These are phyloP conservation scores for Tupaia chinensis DNA, from an alignment of 2,113 vertebrate species.

Conservation along the genomic window DNA sequence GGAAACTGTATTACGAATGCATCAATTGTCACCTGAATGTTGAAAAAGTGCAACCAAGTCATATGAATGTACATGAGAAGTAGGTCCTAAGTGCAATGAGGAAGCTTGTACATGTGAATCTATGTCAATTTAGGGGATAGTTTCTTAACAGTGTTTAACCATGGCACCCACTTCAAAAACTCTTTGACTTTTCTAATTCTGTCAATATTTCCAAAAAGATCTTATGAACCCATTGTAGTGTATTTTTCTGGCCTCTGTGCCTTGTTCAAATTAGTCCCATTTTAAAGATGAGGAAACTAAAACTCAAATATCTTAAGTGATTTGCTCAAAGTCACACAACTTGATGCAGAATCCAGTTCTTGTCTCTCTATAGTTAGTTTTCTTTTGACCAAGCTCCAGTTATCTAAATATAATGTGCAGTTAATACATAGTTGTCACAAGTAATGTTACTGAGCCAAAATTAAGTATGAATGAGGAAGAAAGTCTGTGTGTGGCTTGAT, in stretches of 20 bases:
- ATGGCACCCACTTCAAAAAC: neutral
- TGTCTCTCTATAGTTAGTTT: neutral
- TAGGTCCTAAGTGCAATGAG: neutral
- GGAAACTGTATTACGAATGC: neutral
- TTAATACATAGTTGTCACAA: neutral
- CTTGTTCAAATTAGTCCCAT: neutral
- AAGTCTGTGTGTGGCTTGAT: neutral
- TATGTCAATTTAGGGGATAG: neutral
- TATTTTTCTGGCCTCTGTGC: neutral
- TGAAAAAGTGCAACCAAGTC: neutral
- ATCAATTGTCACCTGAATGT: neutral
- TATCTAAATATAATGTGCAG: neutral
- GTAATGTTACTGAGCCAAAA: neutral
- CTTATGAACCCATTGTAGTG: neutral
- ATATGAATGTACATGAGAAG: neutral
- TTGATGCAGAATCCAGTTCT: neutral
- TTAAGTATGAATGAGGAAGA: neutral
- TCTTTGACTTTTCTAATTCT: neutral
- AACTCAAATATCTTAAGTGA: neutral
- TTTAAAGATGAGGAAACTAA: slow-evolving; percentile 5
- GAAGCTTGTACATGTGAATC: neutral
- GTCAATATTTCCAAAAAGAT: neutral
- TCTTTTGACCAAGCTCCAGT: neutral
- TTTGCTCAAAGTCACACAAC: neutral
- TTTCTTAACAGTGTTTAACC: neutral